Evolutionary conservation across 1,140 invertebrate species (phyloP).

Genomic region (Apis dorsata): DNA sequence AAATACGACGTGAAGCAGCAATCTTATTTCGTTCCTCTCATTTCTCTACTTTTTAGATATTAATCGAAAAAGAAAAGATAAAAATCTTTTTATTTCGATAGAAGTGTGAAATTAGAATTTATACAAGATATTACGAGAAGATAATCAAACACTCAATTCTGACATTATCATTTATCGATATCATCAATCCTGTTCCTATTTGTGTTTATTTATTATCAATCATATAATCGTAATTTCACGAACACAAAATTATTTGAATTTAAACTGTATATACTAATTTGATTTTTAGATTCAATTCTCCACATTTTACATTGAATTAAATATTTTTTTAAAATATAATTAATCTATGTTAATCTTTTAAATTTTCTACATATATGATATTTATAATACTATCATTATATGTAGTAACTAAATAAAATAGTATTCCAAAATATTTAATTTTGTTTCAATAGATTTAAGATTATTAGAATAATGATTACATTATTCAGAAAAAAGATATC

Average conservation of each 20-base stretch:
- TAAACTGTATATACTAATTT: neutral
- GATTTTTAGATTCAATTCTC: neutral
- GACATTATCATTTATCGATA: constrained; percentile 1
- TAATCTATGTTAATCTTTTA: neutral
- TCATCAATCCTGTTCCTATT: neutral
- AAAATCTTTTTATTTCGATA: neutral
- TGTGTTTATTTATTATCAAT: neutral
- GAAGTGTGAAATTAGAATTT: neutral
- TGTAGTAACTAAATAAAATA: neutral
- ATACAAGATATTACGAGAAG: neutral
- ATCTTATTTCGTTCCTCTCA: neutral
- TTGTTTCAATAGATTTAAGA: neutral
- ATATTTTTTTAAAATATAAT: neutral
- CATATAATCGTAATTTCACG: neutral
- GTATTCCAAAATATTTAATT: neutral
- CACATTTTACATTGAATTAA: neutral
- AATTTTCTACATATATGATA: neutral
- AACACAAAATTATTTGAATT: neutral
- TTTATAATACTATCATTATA: neutral
- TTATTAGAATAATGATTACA: neutral
- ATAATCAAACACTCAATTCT: constrained; percentile 25
- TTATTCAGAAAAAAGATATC: neutral
- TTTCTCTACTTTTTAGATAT: neutral
- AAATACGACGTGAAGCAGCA: neutral
- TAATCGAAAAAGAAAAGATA: too few relatives aligned